Evolutionary conservation across 2,888 invertebrate species (phyloP).

Genomic region (Conistra vaccinii): DNA sequence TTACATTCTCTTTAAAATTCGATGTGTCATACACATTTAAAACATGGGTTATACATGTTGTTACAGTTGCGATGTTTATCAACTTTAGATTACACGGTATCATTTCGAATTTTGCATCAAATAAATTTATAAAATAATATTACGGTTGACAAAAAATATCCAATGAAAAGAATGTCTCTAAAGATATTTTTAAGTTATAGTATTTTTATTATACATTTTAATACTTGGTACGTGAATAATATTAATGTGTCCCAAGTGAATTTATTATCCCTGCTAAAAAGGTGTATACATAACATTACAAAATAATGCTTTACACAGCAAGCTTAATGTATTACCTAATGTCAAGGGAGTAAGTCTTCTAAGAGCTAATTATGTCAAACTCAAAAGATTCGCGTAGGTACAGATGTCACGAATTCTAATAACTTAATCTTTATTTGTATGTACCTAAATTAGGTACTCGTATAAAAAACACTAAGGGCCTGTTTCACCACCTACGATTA

Average conservation of each 20-base stretch:
- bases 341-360: slow-evolving; percentile 24
- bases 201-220: background rate
- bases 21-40: background rate
- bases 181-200: background rate
- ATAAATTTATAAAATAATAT: background rate
- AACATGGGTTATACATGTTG: background rate
- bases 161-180: background rate
- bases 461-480: background rate
- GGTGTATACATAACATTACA: background rate
- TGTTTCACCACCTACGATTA: too few relatives aligned
- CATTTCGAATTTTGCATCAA: background rate
- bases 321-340: background rate
- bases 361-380: slow-evolving; percentile 17
- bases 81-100: background rate
- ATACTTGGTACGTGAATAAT: background rate
- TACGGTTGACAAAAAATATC: background rate
- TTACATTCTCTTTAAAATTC: background rate
- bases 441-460: background rate
- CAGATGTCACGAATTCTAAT: background rate
- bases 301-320: background rate
- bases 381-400: slow-evolving; percentile 1
- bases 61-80: background rate
- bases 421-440: background rate
- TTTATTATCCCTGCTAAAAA: background rate
- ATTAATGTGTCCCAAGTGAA: slow-evolving; percentile 30